Percentiles rank a stretch among this genome's conserved stretches.
phyloP scores from a whole-genome alignment of 2,113 vertebrate genomes.

The Sturnira hondurensis region DNA sequence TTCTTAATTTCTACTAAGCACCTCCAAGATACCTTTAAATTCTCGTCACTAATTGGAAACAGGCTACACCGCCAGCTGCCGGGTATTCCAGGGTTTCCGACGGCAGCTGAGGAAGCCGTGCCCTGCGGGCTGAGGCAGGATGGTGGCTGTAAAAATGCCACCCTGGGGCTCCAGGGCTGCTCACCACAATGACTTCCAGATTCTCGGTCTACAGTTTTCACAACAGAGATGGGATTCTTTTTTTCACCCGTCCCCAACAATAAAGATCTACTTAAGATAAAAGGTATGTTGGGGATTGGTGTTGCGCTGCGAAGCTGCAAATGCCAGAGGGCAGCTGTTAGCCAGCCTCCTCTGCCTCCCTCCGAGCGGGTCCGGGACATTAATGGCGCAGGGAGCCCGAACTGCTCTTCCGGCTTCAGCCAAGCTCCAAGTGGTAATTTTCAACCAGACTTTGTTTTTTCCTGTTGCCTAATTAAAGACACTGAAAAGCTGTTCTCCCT shows the following conservation, averaged over 20 bases:
- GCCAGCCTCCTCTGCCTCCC: neutral
- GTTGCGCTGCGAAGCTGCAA: neutral
- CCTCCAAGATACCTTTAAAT: constrained; percentile 27
- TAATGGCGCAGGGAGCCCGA: neutral
- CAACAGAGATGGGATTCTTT: neutral
- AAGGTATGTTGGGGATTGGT: neutral
- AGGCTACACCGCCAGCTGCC: constrained; percentile 26
- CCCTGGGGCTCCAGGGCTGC: neutral
- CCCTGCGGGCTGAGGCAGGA: constrained; percentile 1
- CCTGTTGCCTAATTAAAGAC: constrained; percentile 67
- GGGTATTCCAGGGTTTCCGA: neutral
- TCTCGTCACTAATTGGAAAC: constrained; percentile 59
- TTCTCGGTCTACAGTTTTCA: neutral
- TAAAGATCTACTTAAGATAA: neutral
- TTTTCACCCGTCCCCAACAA: neutral
- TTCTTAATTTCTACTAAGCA: neutral
- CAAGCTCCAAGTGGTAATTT: constrained; percentile 29
- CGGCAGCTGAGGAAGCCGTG: neutral
- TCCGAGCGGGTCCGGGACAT: neutral
- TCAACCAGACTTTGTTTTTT: constrained; percentile 67
- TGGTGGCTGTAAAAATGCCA: constrained; percentile 27
- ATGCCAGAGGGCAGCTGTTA: neutral
- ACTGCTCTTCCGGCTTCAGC: neutral
- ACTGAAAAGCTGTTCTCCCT: constrained; percentile 50
- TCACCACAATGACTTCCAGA: constrained; percentile 23